phyloP scores from a whole-genome alignment of 2,888 invertebrate genomes.

The Hyles lineata region DNA sequence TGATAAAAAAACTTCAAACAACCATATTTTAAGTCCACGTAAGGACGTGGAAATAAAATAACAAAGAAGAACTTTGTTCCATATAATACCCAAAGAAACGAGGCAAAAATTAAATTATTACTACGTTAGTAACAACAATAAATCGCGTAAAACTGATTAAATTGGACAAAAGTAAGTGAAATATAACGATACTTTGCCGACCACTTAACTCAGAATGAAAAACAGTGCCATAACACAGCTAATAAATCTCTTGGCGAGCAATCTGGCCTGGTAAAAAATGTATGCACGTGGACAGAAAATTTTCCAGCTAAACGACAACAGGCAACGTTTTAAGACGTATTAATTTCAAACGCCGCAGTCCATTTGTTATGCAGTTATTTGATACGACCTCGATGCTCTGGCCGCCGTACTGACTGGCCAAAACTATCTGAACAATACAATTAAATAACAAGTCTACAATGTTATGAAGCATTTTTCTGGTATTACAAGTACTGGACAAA shows the following conservation, averaged over 20 bases:
- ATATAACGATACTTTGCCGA: slow-evolving; percentile 3
- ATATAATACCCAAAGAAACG: neutral
- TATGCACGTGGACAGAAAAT: slow-evolving; percentile 17
- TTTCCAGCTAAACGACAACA: slow-evolving; percentile 52
- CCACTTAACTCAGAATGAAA: slow-evolving; percentile 23
- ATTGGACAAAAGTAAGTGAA: slow-evolving; percentile 16
- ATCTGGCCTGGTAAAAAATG: neutral
- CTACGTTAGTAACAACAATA: neutral
- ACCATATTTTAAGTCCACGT: too few species aligned
- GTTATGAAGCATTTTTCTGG: too few species aligned
- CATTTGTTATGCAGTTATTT: slow-evolving; percentile 81
- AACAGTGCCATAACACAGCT: neutral
- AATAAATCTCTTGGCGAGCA: slow-evolving; percentile 13
- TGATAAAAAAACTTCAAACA: too few species aligned
- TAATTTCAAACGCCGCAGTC: slow-evolving; percentile 80
- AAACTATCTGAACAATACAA: slow-evolving; percentile 30
- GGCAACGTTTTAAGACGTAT: slow-evolving; percentile 67
- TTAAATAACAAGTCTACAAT: neutral
- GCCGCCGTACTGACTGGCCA: slow-evolving; percentile 57
- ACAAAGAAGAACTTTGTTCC: too few species aligned
- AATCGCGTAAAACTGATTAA: neutral
- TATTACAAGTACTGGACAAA: too few species aligned
- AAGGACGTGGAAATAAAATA: too few species aligned
- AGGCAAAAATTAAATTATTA: too few species aligned
- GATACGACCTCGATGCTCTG: slow-evolving; percentile 72